phyloP scores from a whole-genome alignment of 2,888 invertebrate genomes.

The Conomelus anceps region DNA sequence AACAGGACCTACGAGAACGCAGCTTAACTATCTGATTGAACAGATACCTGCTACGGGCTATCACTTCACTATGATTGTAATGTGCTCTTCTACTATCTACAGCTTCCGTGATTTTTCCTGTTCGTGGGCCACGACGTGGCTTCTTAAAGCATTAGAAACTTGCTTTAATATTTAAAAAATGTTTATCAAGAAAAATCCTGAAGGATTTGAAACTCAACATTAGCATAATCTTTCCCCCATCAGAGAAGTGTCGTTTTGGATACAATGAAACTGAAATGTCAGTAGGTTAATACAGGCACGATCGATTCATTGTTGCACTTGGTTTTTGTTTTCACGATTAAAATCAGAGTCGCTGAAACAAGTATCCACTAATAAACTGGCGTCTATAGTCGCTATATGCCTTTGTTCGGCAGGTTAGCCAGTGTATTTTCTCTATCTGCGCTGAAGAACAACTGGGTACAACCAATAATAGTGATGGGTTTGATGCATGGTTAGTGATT shows the following conservation, averaged over 20 bases:
- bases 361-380: not conserved
- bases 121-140: too few species aligned
- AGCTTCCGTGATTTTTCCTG: too few species aligned
- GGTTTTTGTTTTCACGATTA: not conserved
- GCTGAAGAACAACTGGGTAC: not conserved
- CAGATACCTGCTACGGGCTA: too few species aligned
- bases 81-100: too few species aligned
- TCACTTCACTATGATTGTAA: too few species aligned
- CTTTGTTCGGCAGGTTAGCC: not conserved
- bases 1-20: too few species aligned
- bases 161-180: too few species aligned
- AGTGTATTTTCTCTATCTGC: too few species aligned
- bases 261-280: conserved; percentile 5
- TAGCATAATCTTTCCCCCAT: not conserved
- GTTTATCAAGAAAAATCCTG: not conserved
- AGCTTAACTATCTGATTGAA: too few species aligned
- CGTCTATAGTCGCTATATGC: not conserved
- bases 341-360: not conserved
- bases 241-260: not conserved
- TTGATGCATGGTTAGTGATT: not conserved
- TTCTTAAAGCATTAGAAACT: too few species aligned
- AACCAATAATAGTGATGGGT: not conserved
- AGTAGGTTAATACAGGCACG: conserved; percentile 10
- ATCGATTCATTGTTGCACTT: not conserved
- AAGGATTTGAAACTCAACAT: not conserved